These are phyloP conservation scores for Penaeus vannamei DNA, from an alignment of 1,140 invertebrate genomes.

Conservation along the genomic window DNA sequence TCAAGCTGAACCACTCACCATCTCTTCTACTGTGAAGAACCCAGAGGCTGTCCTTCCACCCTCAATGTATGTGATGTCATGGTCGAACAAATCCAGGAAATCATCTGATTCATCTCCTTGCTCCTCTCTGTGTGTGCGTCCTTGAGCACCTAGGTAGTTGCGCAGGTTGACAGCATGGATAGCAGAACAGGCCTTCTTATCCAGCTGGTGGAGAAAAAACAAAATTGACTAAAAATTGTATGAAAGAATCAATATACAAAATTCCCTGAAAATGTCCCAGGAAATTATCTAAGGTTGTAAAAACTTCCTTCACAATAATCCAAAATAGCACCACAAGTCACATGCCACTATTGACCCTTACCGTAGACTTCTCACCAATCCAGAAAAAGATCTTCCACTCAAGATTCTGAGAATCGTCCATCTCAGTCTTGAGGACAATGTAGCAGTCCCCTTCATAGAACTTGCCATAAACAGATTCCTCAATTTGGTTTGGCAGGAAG, in stretches of 20 bases:
- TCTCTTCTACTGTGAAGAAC: constrained; percentile 97
- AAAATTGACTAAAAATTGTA: background rate
- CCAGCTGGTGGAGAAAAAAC: constrained; percentile 78
- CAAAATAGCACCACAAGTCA: background rate
- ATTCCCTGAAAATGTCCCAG: no score
- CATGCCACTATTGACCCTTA: constrained; percentile 73
- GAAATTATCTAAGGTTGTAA: background rate
- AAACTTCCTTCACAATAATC: background rate
- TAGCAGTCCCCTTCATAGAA: constrained; percentile 99
- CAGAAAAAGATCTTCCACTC: constrained; percentile 98
- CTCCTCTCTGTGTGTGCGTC: constrained; percentile 98
- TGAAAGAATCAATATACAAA: no score
- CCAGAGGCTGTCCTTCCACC: constrained; percentile 96
- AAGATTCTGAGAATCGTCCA: constrained; percentile 88
- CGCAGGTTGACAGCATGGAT: constrained; percentile 99
- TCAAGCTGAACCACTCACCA: constrained; percentile 73
- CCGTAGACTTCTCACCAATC: constrained; percentile 96
- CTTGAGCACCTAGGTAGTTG: constrained; percentile 94
- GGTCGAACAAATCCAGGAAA: constrained; percentile 93
- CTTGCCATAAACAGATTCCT: constrained; percentile 93
- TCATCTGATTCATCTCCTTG: constrained; percentile 97
- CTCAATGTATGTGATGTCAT: constrained; percentile 95
- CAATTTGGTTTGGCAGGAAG: constrained; percentile 90
- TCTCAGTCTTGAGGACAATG: constrained; percentile 92
- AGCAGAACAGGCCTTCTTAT: constrained; percentile 98